Conservation (phyloP, 2,888 invertebrate genomes). For the Tetranychus truncatus region DNA sequence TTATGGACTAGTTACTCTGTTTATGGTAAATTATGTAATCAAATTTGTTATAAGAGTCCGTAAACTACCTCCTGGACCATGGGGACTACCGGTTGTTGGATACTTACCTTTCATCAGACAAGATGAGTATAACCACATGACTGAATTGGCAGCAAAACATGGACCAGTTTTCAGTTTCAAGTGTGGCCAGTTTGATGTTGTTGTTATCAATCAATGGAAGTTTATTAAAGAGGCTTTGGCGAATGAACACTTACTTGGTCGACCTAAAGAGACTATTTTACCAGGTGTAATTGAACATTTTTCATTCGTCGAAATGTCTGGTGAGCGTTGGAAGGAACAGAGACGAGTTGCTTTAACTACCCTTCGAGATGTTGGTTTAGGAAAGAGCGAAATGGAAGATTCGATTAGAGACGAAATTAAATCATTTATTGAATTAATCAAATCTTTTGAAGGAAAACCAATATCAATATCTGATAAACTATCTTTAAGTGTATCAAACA, state of each 20-base stretch:
- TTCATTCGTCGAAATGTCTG: neutral
- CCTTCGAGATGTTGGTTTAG: neutral
- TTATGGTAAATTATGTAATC: neutral
- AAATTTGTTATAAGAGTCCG: neutral
- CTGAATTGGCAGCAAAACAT: neutral
- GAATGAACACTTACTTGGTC: neutral
- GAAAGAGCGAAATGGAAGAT: neutral
- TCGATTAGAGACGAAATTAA: neutral
- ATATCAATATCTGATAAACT: neutral
- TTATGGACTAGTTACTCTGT: too few relatives aligned
- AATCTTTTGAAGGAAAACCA: neutral
- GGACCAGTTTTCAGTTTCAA: neutral
- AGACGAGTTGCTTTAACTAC: neutral
- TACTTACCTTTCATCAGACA: neutral
- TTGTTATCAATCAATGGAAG: neutral
- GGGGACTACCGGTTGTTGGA: neutral
- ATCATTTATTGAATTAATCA: neutral
- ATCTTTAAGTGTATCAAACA: neutral
- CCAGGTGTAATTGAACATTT: neutral
- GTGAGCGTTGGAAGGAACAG: neutral
- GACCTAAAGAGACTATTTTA: neutral
- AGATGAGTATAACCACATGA: neutral
- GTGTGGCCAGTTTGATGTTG: neutral
- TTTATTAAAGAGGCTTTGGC: neutral
- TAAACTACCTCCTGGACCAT: neutral